Evolutionary conservation across 64 coral and sea anemone genomes (phyloP).

Genomic region (Montipora capricornis): DNA sequence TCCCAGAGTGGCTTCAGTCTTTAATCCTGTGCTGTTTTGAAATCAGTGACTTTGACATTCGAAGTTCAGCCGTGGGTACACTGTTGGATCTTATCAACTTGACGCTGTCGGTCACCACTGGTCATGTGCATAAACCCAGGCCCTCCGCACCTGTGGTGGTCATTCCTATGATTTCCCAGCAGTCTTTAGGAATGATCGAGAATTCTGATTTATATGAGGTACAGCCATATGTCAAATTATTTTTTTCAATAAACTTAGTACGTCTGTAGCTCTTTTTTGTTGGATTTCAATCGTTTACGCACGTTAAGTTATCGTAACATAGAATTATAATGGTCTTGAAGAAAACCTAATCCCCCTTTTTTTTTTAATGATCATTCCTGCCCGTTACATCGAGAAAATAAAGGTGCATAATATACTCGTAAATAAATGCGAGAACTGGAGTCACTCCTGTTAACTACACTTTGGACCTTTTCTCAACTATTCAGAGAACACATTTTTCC

Average conservation of each 20-base stretch:
- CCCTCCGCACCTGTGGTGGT: conserved; percentile 76
- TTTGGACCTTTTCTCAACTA: too few relatives aligned
- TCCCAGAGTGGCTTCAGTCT: conserved; percentile 89
- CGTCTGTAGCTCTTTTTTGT: neutral
- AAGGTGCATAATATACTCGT: too few relatives aligned
- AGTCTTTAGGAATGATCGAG: conserved; percentile 76
- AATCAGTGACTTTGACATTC: conserved; percentile 88
- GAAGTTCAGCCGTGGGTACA: conserved; percentile 90
- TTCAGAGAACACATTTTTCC: too few relatives aligned
- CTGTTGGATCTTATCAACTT: conserved; percentile 93
- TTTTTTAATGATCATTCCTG: too few relatives aligned
- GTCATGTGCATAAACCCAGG: conserved; percentile 18
- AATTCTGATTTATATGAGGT: conserved; percentile 95
- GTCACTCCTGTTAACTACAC: too few relatives aligned
- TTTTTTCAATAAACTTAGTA: neutral
- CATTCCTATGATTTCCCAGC: conserved; percentile 94
- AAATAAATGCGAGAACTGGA: too few relatives aligned
- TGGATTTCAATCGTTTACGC: too few relatives aligned
- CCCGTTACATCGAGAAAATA: too few relatives aligned
- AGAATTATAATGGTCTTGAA: too few relatives aligned
- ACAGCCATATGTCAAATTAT: neutral
- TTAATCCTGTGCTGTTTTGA: conserved; percentile 90
- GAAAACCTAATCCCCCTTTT: too few relatives aligned
- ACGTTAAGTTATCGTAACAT: too few relatives aligned
- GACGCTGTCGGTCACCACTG: conserved; percentile 85